Evolutionary conservation across 2,113 vertebrate species (phyloP), one percentile per base, ranked within the genome.

Genomic region (Platysternon megacephalum): DNA sequence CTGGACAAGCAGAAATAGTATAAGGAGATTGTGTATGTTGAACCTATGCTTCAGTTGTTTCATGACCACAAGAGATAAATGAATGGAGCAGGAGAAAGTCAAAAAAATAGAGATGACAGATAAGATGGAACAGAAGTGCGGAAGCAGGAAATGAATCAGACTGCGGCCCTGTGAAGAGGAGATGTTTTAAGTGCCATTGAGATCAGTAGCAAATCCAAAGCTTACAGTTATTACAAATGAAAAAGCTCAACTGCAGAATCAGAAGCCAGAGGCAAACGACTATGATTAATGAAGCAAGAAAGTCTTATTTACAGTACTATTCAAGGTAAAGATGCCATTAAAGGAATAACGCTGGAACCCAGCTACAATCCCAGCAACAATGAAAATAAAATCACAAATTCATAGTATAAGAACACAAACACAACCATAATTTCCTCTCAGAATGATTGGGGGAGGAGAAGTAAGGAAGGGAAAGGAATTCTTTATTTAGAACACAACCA

Each of bases 221-320:
- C 48, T 97, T 93, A 78, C 65, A 84, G 85, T 79, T 90, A 94
- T 95, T 74, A 79, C 88, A 94, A 92, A 94, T n/a, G 42, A 91
- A 52, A 87, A 94, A 95, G 83, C 82, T 91, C 11, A 95, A 91
- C 32, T 53, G 65, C 26, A 21, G 91, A 65, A 86, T 81, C 48
- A 82, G 65, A 93, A 94, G n/a, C 88, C 1, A 1, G 44, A 65
- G 65, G 42, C 56, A 58, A 91, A 9, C n/a, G 88, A 89, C 32
- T 17, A 48, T 2, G 46, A 61, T 61, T 61, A 80, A 80, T 84
- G 42, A 83, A 52, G 72, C 72, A 94, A 86, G 76, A 3, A 86
- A 79, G 8, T 90, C 83, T 28, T 44, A 42, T 90, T 89, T 91
- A 92, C 78, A 76, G 81, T 42, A 82, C 32, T 79, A 42, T 82